These are phyloP conservation scores for Egretta garzetta DNA, from an alignment of 2,113 vertebrate genomes.

Conservation along the genomic window DNA sequence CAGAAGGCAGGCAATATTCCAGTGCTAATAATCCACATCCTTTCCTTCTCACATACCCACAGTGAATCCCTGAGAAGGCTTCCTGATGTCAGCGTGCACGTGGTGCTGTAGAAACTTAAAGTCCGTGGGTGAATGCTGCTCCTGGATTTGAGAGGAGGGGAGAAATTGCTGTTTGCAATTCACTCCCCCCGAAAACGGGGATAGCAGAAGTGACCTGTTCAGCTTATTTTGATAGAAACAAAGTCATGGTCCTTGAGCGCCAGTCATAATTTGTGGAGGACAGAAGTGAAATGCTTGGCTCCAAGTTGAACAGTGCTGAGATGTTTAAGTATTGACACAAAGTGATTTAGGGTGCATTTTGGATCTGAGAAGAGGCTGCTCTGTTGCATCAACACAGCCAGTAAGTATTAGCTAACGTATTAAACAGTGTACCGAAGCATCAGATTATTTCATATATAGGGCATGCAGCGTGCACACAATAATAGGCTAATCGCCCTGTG, in stretches of 20 bases:
- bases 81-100: background rate
- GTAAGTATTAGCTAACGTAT: background rate
- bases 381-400: background rate
- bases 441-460: background rate
- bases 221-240: background rate
- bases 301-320: background rate
- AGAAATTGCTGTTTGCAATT: background rate
- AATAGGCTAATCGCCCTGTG: background rate
- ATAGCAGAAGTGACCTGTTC: background rate
- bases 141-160: background rate
- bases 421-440: background rate
- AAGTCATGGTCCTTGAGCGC: background rate
- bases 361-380: background rate
- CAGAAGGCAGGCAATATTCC: background rate
- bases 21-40: background rate
- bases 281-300: background rate
- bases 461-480: background rate
- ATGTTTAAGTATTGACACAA: background rate
- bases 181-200: background rate
- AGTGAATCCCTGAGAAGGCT: background rate
- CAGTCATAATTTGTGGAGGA: background rate
- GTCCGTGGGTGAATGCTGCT: background rate
- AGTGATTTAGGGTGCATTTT: background rate
- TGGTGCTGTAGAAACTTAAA: background rate
- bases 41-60: background rate